These are phyloP conservation scores for Psilanteris sp. DNA, from an alignment of 1,140 invertebrate species.

Conservation along the genomic window DNA sequence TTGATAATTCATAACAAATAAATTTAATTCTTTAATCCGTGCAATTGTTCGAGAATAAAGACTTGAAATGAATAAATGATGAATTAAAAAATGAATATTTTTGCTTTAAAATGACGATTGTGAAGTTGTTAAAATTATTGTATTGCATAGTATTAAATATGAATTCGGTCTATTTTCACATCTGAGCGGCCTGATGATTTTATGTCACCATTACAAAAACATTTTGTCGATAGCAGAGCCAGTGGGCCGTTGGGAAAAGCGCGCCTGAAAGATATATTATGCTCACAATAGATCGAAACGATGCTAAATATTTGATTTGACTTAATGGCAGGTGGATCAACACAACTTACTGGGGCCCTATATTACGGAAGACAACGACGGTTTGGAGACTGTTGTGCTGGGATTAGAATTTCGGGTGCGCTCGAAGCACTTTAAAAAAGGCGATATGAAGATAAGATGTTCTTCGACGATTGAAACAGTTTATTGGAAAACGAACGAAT, in stretches of 20 bases:
- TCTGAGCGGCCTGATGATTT: not conserved
- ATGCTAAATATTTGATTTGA: constrained; percentile 51
- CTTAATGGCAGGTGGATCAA: constrained; percentile 79
- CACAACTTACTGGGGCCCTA: constrained; percentile 80
- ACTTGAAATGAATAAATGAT: too few relatives aligned
- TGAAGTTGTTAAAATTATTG: not conserved
- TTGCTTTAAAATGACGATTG: not conserved
- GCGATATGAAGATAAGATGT: constrained; percentile 88
- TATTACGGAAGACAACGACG: constrained; percentile 81
- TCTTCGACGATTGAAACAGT: constrained; percentile 85
- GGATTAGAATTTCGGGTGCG: constrained; percentile 85
- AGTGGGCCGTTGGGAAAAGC: too few relatives aligned
- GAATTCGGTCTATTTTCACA: not conserved
- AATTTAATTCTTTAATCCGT: too few relatives aligned
- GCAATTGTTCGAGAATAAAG: too few relatives aligned
- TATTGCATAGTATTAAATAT: not conserved
- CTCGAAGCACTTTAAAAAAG: constrained; percentile 83
- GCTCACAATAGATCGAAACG: not conserved
- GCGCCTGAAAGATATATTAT: constrained; percentile 8
- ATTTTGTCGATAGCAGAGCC: not conserved
- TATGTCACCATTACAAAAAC: not conserved
- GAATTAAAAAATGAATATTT: too few relatives aligned
- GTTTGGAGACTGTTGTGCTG: constrained; percentile 83
- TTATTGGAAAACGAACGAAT: constrained; percentile 87
- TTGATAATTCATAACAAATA: too few relatives aligned